Percentiles rank a stretch among this genome's conserved stretches.
These are phyloP conservation scores for Pollenia griseotomentosa DNA, from an alignment of 2,888 invertebrate genomes.

Conservation along the genomic window DNA sequence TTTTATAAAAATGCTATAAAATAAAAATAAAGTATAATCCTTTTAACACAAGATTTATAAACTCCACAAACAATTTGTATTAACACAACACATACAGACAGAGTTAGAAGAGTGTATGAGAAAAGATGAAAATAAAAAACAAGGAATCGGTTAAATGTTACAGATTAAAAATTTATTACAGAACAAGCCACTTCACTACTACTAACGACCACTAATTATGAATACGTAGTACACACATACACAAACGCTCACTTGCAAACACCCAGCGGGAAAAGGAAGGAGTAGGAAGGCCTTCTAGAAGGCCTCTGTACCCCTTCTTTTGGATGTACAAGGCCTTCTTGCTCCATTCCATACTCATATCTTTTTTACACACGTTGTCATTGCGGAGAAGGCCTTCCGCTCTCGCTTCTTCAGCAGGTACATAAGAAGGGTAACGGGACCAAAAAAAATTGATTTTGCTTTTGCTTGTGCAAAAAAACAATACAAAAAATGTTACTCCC, in stretches of 20 bases:
- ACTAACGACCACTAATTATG: slow-evolving; percentile 47
- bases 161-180: slow-evolving; percentile 65
- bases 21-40: slow-evolving; percentile 14
- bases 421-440: no score
- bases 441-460: no score
- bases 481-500: no score
- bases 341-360: no score
- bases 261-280: no score
- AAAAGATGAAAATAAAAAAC: background rate
- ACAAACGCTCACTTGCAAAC: background rate
- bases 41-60: slow-evolving; percentile 36
- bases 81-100: slow-evolving; percentile 1
- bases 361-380: no score
- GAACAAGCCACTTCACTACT: slow-evolving; percentile 42
- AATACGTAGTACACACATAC: background rate
- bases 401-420: no score
- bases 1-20: background rate
- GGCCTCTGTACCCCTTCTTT: no score
- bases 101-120: background rate
- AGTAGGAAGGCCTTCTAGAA: no score
- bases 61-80: slow-evolving; percentile 15
- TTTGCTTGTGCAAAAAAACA: no score
- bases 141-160: slow-evolving; percentile 50
- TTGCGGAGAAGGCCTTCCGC: no score
- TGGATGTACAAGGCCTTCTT: no score